phyloP scores from a whole-genome alignment of 1,140 invertebrate species.

The Drosophila paulistorum region DNA sequence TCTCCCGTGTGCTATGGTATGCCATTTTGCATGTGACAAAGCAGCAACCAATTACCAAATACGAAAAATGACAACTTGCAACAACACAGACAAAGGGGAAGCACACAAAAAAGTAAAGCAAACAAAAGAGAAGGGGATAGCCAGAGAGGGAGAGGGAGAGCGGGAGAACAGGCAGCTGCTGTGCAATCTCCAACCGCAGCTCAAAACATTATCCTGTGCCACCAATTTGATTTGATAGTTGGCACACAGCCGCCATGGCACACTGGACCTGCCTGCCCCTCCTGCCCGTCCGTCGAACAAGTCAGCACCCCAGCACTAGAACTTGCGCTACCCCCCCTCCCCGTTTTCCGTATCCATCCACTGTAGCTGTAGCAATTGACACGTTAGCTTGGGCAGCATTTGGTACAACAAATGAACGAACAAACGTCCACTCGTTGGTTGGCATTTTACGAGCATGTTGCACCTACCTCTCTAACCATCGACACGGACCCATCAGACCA shows the following conservation, averaged over 20 bases:
- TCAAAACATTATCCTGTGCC: conserved; percentile 80
- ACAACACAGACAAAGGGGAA: conserved; percentile 36
- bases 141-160: neutral
- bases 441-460: conserved; percentile 76
- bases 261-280: neutral
- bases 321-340: neutral
- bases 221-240: conserved; percentile 80
- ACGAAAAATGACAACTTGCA: conserved; percentile 77
- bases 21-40: conserved; percentile 79
- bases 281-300: neutral
- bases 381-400: conserved; percentile 75
- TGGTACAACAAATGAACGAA: conserved; percentile 60
- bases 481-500: neutral
- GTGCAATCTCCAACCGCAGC: conserved; percentile 66
- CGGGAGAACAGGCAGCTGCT: conserved; percentile 4
- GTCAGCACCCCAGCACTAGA: no score
- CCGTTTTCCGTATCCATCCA: neutral
- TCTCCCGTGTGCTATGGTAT: conserved; percentile 59
- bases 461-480: conserved; percentile 53
- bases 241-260: conserved; percentile 48
- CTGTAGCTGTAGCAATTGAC: conserved; percentile 62
- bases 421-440: conserved; percentile 33
- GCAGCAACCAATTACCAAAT: conserved; percentile 80
- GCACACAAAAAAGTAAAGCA: conserved; percentile 20
- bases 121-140: conserved; percentile 26